These are phyloP conservation scores for Phaonia tiefii DNA, from an alignment of 2,888 invertebrate genomes.

Conservation along the genomic window DNA sequence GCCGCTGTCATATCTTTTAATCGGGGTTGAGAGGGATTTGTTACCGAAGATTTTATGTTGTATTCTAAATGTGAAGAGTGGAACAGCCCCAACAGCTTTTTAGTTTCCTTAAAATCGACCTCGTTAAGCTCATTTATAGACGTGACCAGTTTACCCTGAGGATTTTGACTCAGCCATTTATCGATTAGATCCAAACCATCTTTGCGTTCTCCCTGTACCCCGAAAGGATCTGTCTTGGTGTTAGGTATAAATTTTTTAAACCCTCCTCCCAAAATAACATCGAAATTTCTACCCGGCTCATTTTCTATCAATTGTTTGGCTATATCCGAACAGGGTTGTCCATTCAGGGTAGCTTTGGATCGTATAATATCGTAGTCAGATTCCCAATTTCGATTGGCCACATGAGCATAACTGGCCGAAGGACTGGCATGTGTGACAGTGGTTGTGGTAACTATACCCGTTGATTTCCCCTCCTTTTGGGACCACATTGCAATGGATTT, in stretches of 20 bases:
- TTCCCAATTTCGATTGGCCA: slow-evolving; percentile 87
- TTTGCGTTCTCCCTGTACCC: slow-evolving; percentile 82
- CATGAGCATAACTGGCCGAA: slow-evolving; percentile 84
- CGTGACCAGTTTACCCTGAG: slow-evolving; percentile 82
- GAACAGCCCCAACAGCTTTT: slow-evolving; percentile 83
- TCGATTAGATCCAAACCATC: slow-evolving; percentile 86
- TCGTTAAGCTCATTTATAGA: slow-evolving; percentile 82
- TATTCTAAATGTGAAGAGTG: slow-evolving; percentile 82
- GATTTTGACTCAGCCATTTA: slow-evolving; percentile 83
- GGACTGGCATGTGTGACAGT: slow-evolving; percentile 91
- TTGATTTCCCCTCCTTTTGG: slow-evolving; percentile 83
- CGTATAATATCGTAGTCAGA: slow-evolving; percentile 82
- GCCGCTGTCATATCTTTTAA: slow-evolving; percentile 85
- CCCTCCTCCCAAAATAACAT: slow-evolving; percentile 90
- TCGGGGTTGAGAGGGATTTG: slow-evolving; percentile 82
- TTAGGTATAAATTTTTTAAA: slow-evolving; percentile 84
- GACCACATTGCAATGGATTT: slow-evolving; percentile 86
- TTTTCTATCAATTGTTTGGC: slow-evolving; percentile 87
- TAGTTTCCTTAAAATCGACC: slow-evolving; percentile 80
- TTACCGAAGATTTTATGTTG: slow-evolving; percentile 80
- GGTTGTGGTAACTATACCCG: slow-evolving; percentile 88
- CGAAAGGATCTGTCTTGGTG: slow-evolving; percentile 79
- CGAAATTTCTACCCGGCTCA: slow-evolving; percentile 85
- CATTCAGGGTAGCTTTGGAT: slow-evolving; percentile 30
- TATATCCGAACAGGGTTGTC: slow-evolving; percentile 85